These are phyloP conservation scores for Dromococcyx pavoninus DNA, from an alignment of 2,797 vertebrate genomes.

Conservation along the genomic window DNA sequence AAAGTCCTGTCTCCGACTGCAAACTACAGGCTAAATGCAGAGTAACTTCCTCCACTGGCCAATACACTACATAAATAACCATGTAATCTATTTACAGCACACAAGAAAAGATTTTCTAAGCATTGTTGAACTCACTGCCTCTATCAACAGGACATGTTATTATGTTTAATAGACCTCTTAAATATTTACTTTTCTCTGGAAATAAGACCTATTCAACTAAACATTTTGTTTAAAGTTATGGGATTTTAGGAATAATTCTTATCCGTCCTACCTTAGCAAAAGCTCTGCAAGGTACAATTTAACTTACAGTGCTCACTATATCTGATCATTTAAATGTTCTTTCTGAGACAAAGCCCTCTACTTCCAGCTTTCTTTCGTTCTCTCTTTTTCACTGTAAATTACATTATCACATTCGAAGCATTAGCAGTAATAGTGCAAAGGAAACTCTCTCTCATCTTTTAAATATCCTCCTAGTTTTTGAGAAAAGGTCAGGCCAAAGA, in stretches of 20 bases:
- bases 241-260: background rate
- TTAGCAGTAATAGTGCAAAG: background rate
- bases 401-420: background rate
- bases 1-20: background rate
- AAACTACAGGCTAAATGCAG: background rate
- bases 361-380: background rate
- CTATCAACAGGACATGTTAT: background rate
- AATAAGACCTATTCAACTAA: background rate
- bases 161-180: background rate
- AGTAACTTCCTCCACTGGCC: background rate
- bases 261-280: background rate
- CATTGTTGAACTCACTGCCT: background rate
- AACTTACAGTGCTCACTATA: background rate
- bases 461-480: background rate
- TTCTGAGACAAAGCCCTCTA: background rate
- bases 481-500: background rate
- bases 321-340: background rate
- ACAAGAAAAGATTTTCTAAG: background rate
- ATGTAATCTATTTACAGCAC: background rate
- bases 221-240: background rate
- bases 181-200: constrained; percentile 7
- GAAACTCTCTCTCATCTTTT: background rate
- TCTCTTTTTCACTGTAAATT: background rate
- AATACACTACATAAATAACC: background rate
- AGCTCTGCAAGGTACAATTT: background rate